Base-by-base conservation (phyloP, 2,888 invertebrate species). In the Drosophila dives region DNA sequence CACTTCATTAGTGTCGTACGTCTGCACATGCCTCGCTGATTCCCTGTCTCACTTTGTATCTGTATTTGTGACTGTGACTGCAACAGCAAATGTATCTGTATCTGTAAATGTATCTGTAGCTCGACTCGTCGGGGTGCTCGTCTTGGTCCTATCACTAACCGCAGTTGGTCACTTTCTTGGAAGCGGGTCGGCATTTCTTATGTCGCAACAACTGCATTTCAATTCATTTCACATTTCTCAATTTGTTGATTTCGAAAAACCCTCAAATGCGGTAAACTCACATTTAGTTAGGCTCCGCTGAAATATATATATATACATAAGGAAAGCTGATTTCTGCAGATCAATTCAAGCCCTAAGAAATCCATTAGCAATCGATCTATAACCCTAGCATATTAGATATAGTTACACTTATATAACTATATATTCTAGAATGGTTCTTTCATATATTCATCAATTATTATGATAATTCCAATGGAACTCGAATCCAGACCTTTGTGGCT, bases 161-260 rank as follows among this genome's bases (percentile, higher is more conserved):
- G 88, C 90, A 86, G 90, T 86, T 86, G 85, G 85, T 87, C 82
- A 80, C 72, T 76, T 86, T 89, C 88, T 71, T 72, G 59, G 85
- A 85, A 85, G 33, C 33, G n/a, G 26, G 40, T 68, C 77, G 72
- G 83, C 72, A 48, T 77, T 77, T 77, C 55, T 80, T 72, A 61
- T 69, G 71, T 83, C 49, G 56, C 80, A 62, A 53, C 63, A 75
- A 71, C 64, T 71, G 75, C 72, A 71, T 34, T 49, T 67, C 81
- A 68, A 76, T 83, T 83, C 58, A 75, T 73, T 83, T 75, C 49
- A 38, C 53, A 75, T 74, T 65, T 74, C 70, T 23, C 40, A 50
- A 58, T 66, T 69, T 78, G 48, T 60, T 51, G 36, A 62, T 42
- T 67, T 54, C 32, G 5, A 12, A 10, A 29, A 49, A 49, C 20